phyloP scores from a whole-genome alignment of 2,113 vertebrate species.

The Chiloscyllium plagiosum region DNA sequence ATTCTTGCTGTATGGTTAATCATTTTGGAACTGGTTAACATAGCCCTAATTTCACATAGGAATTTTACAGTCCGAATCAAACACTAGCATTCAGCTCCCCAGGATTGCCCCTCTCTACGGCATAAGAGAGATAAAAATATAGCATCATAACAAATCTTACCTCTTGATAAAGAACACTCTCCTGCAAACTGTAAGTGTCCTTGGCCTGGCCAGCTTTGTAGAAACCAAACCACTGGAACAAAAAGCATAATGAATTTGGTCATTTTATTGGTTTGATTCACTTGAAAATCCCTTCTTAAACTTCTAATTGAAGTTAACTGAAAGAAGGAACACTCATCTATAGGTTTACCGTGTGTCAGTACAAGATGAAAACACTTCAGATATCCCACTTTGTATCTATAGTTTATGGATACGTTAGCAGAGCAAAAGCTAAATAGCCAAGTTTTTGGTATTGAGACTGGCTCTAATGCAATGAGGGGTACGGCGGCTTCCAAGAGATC shows the following conservation, averaged over 20 bases:
- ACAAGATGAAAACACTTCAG: neutral
- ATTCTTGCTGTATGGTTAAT: neutral
- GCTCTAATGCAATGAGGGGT: too few relatives aligned
- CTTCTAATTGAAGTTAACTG: neutral
- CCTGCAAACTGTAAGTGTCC: slow-evolving; percentile 72
- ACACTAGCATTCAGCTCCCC: neutral
- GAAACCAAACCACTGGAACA: slow-evolving; percentile 90
- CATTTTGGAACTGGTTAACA: neutral
- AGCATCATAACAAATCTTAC: slow-evolving; percentile 49
- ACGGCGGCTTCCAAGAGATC: too few relatives aligned
- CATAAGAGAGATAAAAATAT: neutral
- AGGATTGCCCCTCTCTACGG: neutral
- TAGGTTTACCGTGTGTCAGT: neutral
- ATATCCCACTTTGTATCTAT: neutral
- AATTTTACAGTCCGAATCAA: neutral
- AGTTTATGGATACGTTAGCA: neutral
- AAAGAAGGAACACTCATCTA: neutral
- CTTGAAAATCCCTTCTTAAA: neutral
- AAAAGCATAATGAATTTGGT: neutral
- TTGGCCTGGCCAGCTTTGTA: slow-evolving; percentile 78
- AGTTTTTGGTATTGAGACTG: too few relatives aligned
- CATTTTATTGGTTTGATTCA: neutral
- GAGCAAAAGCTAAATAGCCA: neutral
- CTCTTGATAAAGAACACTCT: slow-evolving; percentile 79
- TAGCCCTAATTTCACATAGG: neutral